Base-by-base conservation (phyloP, 2,888 invertebrate genomes). In the Lysandra bellargus region DNA sequence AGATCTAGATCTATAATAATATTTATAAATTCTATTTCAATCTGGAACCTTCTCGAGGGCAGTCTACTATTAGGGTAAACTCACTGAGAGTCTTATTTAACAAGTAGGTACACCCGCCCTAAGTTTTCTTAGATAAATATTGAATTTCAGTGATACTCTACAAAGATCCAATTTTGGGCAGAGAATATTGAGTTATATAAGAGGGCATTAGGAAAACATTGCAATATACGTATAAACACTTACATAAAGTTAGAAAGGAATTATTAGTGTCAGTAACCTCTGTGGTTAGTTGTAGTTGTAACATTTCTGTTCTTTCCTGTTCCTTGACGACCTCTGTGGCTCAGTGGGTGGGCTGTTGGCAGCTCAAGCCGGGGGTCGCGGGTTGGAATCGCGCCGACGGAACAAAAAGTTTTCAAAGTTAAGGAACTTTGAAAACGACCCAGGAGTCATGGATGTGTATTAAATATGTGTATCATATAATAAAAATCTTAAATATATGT, bases 41-140 rank as follows among this genome's bases (percentile, higher is more conserved):
- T 69, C 69, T 69, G 17, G 33, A 69, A 33, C 33, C 33, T 9
- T 33, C 69, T 69, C 5, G 69, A 69, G 33, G 37, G 30, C 12
- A 64, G 64, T 64, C 30, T 30, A 12, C 64, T 64, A 30, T 33
- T 69, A 17, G 33, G 14, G 33, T 37, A 69, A 69, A 69, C 69
- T 69, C 33, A 69, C 69, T 33, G 33, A 69, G 33, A 33, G 33
- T 69, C 69, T 33, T 37, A 69, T 69, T 69, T 69, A 69, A 33
- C 33, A 12, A 69, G 30, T 49, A 49, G 49, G 49, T 33, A 69
- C 69, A 37, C 17, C 23, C 69, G 33, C 14, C 33, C 69, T 33
- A 37, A 69, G 69, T 69, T 69, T 69, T 69, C 69, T 69, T 14
- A 37, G 33, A 69, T 14, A 69, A 69, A 69, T 69, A 69, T 69